These are phyloP conservation scores for Lacerta bilineata DNA, from an alignment of 2,797 vertebrate species.

Conservation along the genomic window DNA sequence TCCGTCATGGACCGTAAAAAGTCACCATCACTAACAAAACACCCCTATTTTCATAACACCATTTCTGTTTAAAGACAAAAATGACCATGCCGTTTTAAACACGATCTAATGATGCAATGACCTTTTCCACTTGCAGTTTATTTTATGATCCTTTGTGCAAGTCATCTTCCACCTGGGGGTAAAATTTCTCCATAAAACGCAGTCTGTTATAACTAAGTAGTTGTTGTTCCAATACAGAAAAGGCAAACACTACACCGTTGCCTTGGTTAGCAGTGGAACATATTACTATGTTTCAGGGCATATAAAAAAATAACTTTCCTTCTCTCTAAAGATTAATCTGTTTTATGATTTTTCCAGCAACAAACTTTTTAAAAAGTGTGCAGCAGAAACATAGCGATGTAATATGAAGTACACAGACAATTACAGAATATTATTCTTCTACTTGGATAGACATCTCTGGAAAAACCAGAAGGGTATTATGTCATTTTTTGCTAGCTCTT, in stretches of 20 bases:
- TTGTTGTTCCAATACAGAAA: slow-evolving; percentile 45
- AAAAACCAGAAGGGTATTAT: background rate
- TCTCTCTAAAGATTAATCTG: background rate
- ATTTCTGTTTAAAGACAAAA: background rate
- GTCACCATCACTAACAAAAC: background rate
- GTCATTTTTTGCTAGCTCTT: background rate
- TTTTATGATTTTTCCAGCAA: slow-evolving; percentile 49
- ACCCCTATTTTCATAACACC: background rate
- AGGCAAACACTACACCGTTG: slow-evolving; percentile 40
- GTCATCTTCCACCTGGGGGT: slow-evolving; percentile 2
- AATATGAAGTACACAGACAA: slow-evolving; percentile 5
- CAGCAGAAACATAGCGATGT: background rate
- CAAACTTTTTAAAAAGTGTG: background rate
- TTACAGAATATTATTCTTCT: background rate
- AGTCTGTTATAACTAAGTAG: slow-evolving; percentile 29
- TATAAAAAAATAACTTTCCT: background rate
- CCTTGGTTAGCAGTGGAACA: slow-evolving; percentile 46
- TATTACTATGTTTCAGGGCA: slow-evolving; percentile 55
- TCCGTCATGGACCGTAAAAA: background rate
- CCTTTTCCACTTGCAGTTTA: slow-evolving; percentile 29
- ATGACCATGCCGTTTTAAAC: slow-evolving; percentile 11
- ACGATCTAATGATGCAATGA: slow-evolving; percentile 6
- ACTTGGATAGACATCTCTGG: background rate
- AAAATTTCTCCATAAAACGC: slow-evolving; percentile 21
- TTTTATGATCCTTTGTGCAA: slow-evolving; percentile 30